Evolutionary conservation across 2,888 invertebrate species (phyloP), one percentile per base, ranked within the genome.

Genomic region (Alloplasta piceator): DNA sequence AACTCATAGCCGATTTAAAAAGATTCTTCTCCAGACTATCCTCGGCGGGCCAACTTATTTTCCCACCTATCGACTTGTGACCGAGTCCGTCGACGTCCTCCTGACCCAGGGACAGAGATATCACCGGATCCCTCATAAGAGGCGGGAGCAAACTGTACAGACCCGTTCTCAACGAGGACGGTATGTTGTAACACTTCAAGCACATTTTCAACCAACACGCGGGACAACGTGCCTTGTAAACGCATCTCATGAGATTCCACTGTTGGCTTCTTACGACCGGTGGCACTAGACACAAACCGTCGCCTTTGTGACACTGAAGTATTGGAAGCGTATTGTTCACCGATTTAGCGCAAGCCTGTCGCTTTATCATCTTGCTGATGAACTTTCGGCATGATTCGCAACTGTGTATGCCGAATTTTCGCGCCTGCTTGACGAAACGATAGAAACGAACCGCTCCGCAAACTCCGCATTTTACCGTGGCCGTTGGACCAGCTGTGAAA

Each of bases 191-290:
- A 79, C 96, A 95, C 88, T 95, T 95, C 58, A 97, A 93, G 91
- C 97, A 97, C 94, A 96, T 95, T 92, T 96, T 96, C 9, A 98
- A 93, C 97, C 98, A 97, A 91, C 98, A 98, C 12, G 97, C 97
- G 70, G 96, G 95, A 92, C 98, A 98, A 48, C 97, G 93, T 52
- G 96, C 94, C 89, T 95, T 95, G 89, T 95, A 95, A 41, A 96
- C 94, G 90, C 95, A 95, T 84, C 94, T 93, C 78, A 94, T 93
- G 85, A 95, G 91, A 88, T 95, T 95, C 95, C 95, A 95, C 86
- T 95, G 94, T 87, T 95, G 96, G 84, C 95, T 95, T 85, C 96
- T 94, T 2, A 95, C 94, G 80, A 95, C 94, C 52, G 96, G 95
- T 66, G 95, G 95, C 60, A 96, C 95, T 88, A 94, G 94, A 90